Percentiles rank a stretch among this genome's conserved stretches.
Conservation (phyloP, 1,140 invertebrate genomes). For the Lepidurus apus region DNA sequence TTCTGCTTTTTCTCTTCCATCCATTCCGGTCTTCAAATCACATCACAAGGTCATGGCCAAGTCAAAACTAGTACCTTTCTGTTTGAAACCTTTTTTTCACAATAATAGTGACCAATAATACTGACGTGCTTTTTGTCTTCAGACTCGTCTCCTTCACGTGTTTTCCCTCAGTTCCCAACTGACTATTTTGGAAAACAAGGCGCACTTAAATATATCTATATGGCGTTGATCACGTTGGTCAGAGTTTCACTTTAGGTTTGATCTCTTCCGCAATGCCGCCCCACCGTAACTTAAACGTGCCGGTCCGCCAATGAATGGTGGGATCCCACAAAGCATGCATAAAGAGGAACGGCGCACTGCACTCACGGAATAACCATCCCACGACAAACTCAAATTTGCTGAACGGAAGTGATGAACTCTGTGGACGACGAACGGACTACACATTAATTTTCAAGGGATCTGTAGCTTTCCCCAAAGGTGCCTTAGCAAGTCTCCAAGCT, state of each 20-base stretch:
- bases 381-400: conserved; percentile 91
- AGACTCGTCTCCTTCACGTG: too few species aligned
- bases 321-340: conserved; percentile 73
- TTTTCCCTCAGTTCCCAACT: too few species aligned
- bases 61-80: too few species aligned
- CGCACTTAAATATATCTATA: too few species aligned
- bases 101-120: too few species aligned
- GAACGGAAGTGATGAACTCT: conserved; percentile 91
- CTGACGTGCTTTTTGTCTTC: too few species aligned
- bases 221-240: conserved; percentile 38
- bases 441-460: neutral
- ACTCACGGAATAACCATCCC: conserved; percentile 92
- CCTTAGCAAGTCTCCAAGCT: neutral
- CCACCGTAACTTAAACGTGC: conserved; percentile 84
- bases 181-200: too few species aligned
- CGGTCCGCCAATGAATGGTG: conserved; percentile 83
- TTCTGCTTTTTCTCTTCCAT: too few species aligned
- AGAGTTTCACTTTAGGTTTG: conserved; percentile 50
- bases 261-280: conserved; percentile 84
- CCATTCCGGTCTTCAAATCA: too few species aligned
- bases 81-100: too few species aligned
- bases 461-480: neutral
- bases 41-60: too few species aligned
- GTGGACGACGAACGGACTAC: conserved; percentile 44
- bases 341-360: conserved; percentile 81